These are phyloP conservation scores for Drosophila algonquin DNA, from an alignment of 2,888 invertebrate genomes.

Conservation along the genomic window DNA sequence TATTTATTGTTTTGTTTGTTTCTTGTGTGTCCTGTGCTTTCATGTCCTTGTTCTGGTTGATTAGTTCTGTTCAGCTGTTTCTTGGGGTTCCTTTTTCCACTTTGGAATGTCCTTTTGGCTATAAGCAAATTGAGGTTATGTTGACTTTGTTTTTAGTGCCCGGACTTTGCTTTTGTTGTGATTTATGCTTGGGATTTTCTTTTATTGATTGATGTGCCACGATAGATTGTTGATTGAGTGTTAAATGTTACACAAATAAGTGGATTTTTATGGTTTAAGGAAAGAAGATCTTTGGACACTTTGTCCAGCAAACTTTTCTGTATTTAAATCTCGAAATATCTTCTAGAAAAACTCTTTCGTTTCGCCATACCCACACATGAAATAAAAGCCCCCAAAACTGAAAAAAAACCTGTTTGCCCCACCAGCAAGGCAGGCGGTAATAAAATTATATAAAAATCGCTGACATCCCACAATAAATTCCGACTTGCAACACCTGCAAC, in stretches of 20 bases:
- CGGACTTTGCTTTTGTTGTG: constrained; percentile 50
- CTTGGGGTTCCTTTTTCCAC: not conserved
- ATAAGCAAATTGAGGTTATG: constrained; percentile 70
- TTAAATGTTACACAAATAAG: constrained; percentile 41
- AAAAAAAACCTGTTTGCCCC: not conserved
- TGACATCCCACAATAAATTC: constrained; percentile 59
- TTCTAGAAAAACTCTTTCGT: not conserved
- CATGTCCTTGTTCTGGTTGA: constrained; percentile 50
- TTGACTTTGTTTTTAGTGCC: constrained; percentile 67
- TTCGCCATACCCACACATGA: not conserved
- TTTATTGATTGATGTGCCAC: constrained; percentile 55
- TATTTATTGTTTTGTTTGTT: constrained; percentile 61
- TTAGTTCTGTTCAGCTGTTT: constrained; percentile 49
- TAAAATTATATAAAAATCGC: constrained; percentile 62
- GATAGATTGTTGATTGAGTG: constrained; percentile 61
- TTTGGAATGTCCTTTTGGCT: constrained; percentile 26
- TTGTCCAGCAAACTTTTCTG: not conserved
- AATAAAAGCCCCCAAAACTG: not conserved
- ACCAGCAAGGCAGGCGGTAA: constrained; percentile 43
- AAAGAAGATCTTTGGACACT: not conserved
- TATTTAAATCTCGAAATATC: not conserved
- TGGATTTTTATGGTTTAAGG: not conserved
- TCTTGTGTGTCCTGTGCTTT: constrained; percentile 19
- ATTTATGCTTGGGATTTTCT: constrained; percentile 6
- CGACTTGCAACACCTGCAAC: constrained; percentile 52